Evolutionary conservation across 2,888 invertebrate genomes (phyloP), one percentile per base, ranked within the genome.

Genomic region (Schizotus pectinicornis): DNA sequence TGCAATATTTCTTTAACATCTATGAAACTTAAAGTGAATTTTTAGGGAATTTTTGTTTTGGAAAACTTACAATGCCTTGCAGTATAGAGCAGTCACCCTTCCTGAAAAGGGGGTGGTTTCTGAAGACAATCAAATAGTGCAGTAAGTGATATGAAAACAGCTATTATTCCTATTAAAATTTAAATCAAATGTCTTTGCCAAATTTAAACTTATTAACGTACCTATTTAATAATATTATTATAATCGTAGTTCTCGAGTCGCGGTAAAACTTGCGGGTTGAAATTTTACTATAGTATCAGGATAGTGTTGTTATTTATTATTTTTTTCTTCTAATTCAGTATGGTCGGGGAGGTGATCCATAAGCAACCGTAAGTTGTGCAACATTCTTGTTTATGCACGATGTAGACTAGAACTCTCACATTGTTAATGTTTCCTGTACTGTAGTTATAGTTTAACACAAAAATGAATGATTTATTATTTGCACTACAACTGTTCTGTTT

Each of bases 1-100:
- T 2, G 75, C 74, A 52, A 32, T 8, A 9, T 49, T 12, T 32
- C n/a, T 31, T 22, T 31, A 47, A 11, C 1, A 50, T 51, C 31
- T 41, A 11, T 6, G 6, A 14, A 3, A 41, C 35, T 47, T 42
- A 22, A n/a, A 42, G 5, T 12, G 7, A 6, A 30, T 59, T 62
- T 64, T 67, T 64, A 88, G 89, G 63, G 92, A 92, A 81, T 90
- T 88, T 81, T 83, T 94, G 42, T 88, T 94, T 77, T 94, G 94
- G 90, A 91, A 89, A 82, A 90, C 93, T 1, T 92, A 93, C 78
- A 91, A 92, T 71, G 85, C 91, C 2, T 82, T 94, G 37, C 93
- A 93, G 73, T 93, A 94, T 72, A 87, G 92, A 69, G 92, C 93
- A 2, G 93, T 94, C 0, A 84, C 91, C n/a, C 85, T 91, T 64